Base-by-base conservation (phyloP, 2,888 invertebrate species). In the Sacculina carcini region DNA sequence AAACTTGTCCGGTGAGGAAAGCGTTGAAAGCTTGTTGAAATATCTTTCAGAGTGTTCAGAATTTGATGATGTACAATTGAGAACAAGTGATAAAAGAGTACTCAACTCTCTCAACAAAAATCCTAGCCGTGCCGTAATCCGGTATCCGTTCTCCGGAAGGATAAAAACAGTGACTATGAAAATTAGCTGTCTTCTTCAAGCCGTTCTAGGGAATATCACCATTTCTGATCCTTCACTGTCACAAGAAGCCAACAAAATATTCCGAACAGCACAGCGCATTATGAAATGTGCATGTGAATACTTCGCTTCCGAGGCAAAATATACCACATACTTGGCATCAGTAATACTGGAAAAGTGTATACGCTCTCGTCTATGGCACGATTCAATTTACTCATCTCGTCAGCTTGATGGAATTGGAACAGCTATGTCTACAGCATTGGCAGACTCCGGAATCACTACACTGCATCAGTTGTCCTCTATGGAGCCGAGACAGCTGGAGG, bases 101-200 rank as follows among this genome's bases (percentile, higher is more conserved):
- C 67, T 83, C 36, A 83, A 83, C 62, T 62, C 71, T 1, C 65
- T 83, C 5, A 80, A 81, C 62, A 73, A 73, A 59, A 74, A 73
- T 60, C 73, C 72, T 58, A 63, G 64, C 47, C 65, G 64, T 54
- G 60, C 67, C 52, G 72, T 74, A 1, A 75, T 79, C 53, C 68
- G 80, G 9, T 80, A 73, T 64, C 77, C 78, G 1, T 69, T 81
- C 63, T 70, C 71, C 56, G 80, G 79, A 42, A 76, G 73, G 64
- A 77, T 83, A 42, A 76, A 69, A 60, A 76, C 74, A 1, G 66
- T 71, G 50, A 74, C 76, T 58, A 77, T 79, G 76, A 83, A 83
- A 66, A 70, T 79, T n/a, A 78, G 75, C 61, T 77, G 77, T 60
- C 65, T 83, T 48, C 75, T 82, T 53, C 83, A 83, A 69, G 78